Evolutionary conservation across 2,113 vertebrate species (phyloP).

Genomic region (Vombatus ursinus): DNA sequence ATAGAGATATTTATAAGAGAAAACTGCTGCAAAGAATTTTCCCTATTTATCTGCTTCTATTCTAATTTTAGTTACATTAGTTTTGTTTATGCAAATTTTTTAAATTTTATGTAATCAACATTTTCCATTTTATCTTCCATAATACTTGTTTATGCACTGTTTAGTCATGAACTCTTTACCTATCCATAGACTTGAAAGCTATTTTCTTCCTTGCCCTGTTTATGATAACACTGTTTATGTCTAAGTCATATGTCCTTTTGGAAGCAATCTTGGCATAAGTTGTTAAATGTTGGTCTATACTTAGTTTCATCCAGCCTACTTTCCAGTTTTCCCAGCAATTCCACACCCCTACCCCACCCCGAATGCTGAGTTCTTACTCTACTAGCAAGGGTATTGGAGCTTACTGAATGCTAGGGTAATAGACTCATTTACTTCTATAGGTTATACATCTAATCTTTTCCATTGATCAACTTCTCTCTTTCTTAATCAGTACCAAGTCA

Average conservation of each 20-base stretch:
- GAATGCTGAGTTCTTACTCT: neutral
- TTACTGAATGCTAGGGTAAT: neutral
- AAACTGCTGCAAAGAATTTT: neutral
- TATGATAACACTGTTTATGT: neutral
- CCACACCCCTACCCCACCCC: too few species aligned
- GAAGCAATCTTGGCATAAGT: neutral
- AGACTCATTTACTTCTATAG: neutral
- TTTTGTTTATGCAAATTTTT: neutral
- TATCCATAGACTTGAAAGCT: neutral
- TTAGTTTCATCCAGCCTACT: neutral
- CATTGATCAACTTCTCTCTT: neutral
- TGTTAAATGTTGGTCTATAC: neutral
- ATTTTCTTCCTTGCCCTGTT: neutral
- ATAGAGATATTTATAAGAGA: neutral
- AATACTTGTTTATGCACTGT: neutral
- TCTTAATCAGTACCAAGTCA: neutral
- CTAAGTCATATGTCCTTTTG: neutral
- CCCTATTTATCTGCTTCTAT: neutral
- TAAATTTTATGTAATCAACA: neutral
- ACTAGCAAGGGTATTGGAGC: neutral
- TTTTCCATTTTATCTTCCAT: neutral
- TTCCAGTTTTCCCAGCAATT: neutral
- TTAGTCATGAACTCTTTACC: neutral
- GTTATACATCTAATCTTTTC: neutral
- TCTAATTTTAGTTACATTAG: neutral